Evolutionary conservation across 2,888 invertebrate species (phyloP).

Genomic region (Danaus chrysippus): DNA sequence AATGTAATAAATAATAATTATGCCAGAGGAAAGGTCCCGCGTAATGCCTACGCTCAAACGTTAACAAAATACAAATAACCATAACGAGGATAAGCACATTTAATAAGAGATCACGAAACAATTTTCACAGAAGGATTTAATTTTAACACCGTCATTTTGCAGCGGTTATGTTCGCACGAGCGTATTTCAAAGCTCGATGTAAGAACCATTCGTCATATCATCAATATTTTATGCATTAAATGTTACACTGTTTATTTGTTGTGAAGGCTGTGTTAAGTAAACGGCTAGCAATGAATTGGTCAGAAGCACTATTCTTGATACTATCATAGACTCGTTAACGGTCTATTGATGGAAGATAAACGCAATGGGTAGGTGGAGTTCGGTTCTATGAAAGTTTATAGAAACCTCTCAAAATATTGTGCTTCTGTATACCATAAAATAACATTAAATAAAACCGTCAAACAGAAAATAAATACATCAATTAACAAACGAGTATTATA

Average conservation of each 20-base stretch:
- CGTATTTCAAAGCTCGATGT: no score
- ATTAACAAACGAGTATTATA: no score
- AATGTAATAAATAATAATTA: slow-evolving; percentile 72
- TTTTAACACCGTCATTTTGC: slow-evolving; percentile 6
- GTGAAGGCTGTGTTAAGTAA: slow-evolving; percentile 22
- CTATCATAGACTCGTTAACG: slow-evolving; percentile 65
- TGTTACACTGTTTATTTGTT: slow-evolving; percentile 7
- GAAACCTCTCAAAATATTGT: no score
- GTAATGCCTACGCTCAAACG: slow-evolving; percentile 69
- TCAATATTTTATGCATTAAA: neutral
- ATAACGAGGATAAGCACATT: slow-evolving; percentile 71
- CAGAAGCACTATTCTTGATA: slow-evolving; percentile 50
- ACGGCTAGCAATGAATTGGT: slow-evolving; percentile 49
- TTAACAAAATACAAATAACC: slow-evolving; percentile 72
- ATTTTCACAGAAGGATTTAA: slow-evolving; percentile 3
- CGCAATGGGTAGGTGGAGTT: slow-evolving; percentile 60
- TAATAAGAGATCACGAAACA: slow-evolving; percentile 55
- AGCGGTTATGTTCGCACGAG: slow-evolving; percentile 1
- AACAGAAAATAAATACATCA: no score
- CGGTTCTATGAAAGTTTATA: slow-evolving; percentile 24
- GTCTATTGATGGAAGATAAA: slow-evolving; percentile 58
- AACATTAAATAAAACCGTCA: no score
- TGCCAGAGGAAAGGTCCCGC: slow-evolving; percentile 48
- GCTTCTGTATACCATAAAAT: no score
- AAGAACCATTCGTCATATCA: neutral